Evolutionary conservation across 2,113 vertebrate species (phyloP).

Genomic region (Chauna torquata): DNA sequence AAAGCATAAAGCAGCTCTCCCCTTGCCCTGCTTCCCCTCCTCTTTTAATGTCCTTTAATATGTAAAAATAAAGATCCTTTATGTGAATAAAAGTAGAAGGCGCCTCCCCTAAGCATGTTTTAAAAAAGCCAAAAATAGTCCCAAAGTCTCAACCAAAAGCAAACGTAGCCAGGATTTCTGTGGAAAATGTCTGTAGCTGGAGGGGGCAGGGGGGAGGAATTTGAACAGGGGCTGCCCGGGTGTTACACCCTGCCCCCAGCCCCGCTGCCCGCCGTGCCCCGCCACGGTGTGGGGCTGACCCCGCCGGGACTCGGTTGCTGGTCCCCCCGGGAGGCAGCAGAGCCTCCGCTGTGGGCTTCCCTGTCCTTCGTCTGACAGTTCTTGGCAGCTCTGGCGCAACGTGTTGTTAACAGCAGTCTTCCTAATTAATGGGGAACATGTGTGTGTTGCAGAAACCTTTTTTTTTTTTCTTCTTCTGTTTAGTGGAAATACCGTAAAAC

Average conservation of each 20-base stretch:
- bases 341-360: conserved; percentile 56
- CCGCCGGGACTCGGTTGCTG: background rate
- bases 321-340: background rate
- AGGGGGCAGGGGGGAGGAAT: background rate
- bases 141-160: conserved; percentile 28
- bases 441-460: conserved; percentile 59
- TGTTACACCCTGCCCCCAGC: background rate
- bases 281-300: background rate
- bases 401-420: conserved; percentile 73
- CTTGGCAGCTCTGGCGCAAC: conserved; percentile 67
- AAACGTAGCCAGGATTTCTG: conserved; percentile 56
- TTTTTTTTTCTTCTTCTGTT: background rate
- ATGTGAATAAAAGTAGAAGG: conserved; percentile 38
- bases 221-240: background rate
- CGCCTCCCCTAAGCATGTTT: background rate
- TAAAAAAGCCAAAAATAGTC: conserved; percentile 62
- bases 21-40: background rate
- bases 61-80: conserved; percentile 51
- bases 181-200: conserved; percentile 57
- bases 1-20: background rate
- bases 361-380: conserved; percentile 66
- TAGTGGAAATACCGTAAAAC: conserved; percentile 64
- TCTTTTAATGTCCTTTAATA: background rate
- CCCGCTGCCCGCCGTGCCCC: background rate
- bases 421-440: conserved; percentile 76